Conservation (phyloP, 2,888 invertebrate species). For the Tenthredo notha region DNA sequence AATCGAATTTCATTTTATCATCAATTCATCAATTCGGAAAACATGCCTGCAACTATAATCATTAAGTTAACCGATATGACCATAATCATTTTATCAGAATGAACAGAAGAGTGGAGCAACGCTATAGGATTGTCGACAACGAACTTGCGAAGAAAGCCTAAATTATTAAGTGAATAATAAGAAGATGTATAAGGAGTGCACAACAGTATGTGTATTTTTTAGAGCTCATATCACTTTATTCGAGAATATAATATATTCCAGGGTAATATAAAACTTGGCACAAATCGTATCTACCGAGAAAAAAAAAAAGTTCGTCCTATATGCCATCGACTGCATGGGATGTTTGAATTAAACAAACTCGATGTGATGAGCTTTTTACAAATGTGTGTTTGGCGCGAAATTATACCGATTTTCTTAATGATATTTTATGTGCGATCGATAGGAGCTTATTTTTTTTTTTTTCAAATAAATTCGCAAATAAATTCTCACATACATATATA, state of each 20-base stretch:
- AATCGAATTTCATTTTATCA: background rate
- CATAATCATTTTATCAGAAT: background rate
- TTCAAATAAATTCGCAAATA: background rate
- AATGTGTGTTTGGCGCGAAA: background rate
- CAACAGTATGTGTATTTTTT: background rate
- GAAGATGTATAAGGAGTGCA: background rate
- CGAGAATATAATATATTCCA: background rate
- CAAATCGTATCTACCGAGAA: background rate
- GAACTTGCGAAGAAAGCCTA: background rate
- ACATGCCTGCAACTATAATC: background rate
- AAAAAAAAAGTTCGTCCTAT: background rate
- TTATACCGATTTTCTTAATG: background rate
- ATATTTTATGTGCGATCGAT: background rate
- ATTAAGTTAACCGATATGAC: background rate
- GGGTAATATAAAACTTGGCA: background rate
- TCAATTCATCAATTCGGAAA: background rate
- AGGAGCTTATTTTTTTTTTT: background rate
- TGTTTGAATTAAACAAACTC: background rate
- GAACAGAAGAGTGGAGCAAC: background rate
- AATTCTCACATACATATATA: background rate
- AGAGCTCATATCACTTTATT: background rate
- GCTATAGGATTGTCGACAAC: background rate
- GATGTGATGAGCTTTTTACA: background rate
- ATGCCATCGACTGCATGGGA: background rate
- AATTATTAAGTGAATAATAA: background rate